Evolutionary conservation across 64 coral and sea anemone genomes (phyloP), one percentile per base, ranked within the genome.

Genomic region (Acropora tenuis): DNA sequence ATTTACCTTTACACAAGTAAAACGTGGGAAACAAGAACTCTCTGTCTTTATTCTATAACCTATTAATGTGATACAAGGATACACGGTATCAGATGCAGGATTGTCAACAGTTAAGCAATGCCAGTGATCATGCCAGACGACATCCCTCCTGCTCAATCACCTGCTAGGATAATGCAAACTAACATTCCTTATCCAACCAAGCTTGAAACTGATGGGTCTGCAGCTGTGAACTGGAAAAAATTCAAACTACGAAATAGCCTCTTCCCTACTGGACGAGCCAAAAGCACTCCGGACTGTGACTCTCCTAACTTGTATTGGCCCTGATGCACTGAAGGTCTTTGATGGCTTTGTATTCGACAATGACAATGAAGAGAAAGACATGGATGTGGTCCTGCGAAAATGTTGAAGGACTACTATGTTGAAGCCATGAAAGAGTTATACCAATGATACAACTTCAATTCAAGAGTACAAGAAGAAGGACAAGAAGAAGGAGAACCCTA

Each of bases 261-360:
- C 88, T 77, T 82, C 75, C 46, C 80, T 90, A 13, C 61, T 10
- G 73, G 30, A 86, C 60, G 41, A 91, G 61, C 20, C 61, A 10
- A 91, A 95, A 55, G 88, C 44, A 80, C 66, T 95, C 7, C 74
- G 61, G 48, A 91, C 76, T n/a, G 93, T 52, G 8, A 90, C 89
- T 50, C 50, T 90, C 18, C 30, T 30, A 30, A 30, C 30, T 30
- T 30, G 30, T 30, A 30, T 30, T 30, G 30, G 30, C 30, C 30
- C 30, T 30, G 30, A 30, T 30, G 30, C 30, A 30, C 30, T 30
- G 30, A 30, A 30, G 30, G 30, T 30, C 30, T 30, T 30, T 30
- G 79, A 92, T 3, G 78, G 94, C 17, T 76, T 92, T 0, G 43
- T 48, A 18, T 95, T 91, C 9, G 46, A 65, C 59, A 66, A 77